Evolutionary conservation across 2,888 invertebrate genomes (phyloP).

Genomic region (Lysandra bellargus): DNA sequence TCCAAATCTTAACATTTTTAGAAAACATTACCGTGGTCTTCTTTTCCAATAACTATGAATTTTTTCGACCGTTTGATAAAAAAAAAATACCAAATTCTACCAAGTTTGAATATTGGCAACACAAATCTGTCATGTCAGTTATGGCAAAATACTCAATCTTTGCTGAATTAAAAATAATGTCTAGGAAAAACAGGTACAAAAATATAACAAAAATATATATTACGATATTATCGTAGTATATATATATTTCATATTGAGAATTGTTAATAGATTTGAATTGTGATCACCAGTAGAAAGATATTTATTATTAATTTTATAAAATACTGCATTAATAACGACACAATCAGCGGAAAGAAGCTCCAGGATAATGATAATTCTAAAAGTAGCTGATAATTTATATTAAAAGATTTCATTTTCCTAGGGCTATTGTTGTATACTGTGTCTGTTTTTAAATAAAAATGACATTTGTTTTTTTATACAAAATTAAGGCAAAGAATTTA

Average conservation of each 20-base stretch:
- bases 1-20: conserved; percentile 42
- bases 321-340: no score
- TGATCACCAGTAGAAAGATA: background rate
- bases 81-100: background rate
- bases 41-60: background rate
- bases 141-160: background rate
- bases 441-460: background rate
- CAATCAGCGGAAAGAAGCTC: no score
- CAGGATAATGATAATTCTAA: no score
- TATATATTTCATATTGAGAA: no score
- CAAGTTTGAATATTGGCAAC: background rate
- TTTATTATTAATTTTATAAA: no score
- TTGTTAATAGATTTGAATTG: no score
- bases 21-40: conserved; percentile 38
- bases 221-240: no score
- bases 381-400: no score
- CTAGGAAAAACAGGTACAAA: background rate
- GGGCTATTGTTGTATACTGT: background rate
- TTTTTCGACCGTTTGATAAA: background rate
- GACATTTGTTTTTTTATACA: background rate
- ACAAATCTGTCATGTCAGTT: background rate
- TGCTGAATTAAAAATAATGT: background rate
- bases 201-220: no score
- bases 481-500: background rate
- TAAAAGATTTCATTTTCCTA: no score